These are phyloP conservation scores for Morpho helenor DNA, from an alignment of 2,888 invertebrate species.

Conservation along the genomic window DNA sequence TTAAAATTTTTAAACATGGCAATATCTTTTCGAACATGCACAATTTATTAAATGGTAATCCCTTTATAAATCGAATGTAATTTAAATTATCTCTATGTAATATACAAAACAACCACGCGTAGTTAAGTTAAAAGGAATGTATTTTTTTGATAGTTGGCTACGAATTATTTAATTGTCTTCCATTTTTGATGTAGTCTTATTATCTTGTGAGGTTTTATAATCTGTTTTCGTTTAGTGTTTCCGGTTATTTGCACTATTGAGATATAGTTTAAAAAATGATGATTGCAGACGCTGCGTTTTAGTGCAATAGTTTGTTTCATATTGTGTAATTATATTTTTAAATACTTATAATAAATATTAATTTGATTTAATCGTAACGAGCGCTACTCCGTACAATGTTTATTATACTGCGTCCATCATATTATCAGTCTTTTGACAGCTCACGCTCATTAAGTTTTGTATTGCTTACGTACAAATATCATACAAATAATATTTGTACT, in stretches of 20 bases:
- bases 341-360: slow-evolving; percentile 18
- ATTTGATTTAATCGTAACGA: slow-evolving; percentile 7
- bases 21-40: slow-evolving; percentile 19
- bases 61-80: slow-evolving; percentile 20
- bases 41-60: slow-evolving; percentile 19
- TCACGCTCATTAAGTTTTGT: too few species aligned
- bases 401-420: too few species aligned
- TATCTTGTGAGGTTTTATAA: slow-evolving; percentile 30
- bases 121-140: slow-evolving; percentile 22
- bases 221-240: slow-evolving; percentile 32
- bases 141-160: slow-evolving; percentile 68
- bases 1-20: slow-evolving; percentile 22
- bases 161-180: slow-evolving; percentile 77
- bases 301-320: slow-evolving; percentile 69
- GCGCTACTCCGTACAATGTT: slow-evolving; percentile 1
- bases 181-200: slow-evolving; percentile 53
- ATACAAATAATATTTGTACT: too few species aligned
- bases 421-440: too few species aligned
- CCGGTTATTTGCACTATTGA: slow-evolving; percentile 18
- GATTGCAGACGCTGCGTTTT: slow-evolving; percentile 55
- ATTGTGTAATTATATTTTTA: slow-evolving; percentile 57
- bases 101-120: slow-evolving; percentile 26
- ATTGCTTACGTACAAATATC: too few species aligned
- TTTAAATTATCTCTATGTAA: slow-evolving; percentile 19
- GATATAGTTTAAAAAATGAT: slow-evolving; percentile 35